These are phyloP conservation scores for Callocephalon fimbriatum DNA, from an alignment of 2,113 vertebrate species.

Conservation along the genomic window DNA sequence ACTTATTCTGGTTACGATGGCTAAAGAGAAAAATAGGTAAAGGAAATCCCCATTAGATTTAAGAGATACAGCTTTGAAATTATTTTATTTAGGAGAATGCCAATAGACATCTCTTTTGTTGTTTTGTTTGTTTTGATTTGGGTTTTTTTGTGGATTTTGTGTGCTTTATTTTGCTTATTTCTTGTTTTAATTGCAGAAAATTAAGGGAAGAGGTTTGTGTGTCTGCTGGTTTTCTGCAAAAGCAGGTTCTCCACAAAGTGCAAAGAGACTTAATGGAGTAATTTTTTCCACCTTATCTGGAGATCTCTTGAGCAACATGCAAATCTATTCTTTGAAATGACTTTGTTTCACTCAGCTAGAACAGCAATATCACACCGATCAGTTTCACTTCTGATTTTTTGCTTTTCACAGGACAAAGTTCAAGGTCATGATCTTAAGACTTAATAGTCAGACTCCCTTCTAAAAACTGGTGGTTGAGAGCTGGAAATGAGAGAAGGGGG, in stretches of 20 bases:
- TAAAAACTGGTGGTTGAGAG: neutral
- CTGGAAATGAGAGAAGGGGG: neutral
- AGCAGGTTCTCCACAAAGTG: neutral
- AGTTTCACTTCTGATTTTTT: constrained; percentile 53
- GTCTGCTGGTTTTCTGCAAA: neutral
- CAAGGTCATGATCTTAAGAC: neutral
- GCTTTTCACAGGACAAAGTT: neutral
- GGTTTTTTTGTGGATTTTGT: neutral
- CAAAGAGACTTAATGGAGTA: neutral
- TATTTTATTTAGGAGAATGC: neutral
- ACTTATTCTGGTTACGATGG: neutral
- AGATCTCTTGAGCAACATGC: neutral
- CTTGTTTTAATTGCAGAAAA: neutral
- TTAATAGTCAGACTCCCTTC: neutral
- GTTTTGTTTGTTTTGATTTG: neutral
- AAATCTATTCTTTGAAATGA: neutral
- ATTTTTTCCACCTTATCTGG: neutral
- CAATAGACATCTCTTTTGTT: neutral
- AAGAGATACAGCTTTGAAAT: neutral
- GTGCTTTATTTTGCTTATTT: neutral
- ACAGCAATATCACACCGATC: neutral
- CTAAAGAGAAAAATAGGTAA: neutral
- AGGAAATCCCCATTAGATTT: neutral
- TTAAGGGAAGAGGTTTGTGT: neutral
- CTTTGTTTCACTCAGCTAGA: neutral